Evolutionary conservation across 2,797 vertebrate genomes (phyloP).

Genomic region (Potorous gilbertii): DNA sequence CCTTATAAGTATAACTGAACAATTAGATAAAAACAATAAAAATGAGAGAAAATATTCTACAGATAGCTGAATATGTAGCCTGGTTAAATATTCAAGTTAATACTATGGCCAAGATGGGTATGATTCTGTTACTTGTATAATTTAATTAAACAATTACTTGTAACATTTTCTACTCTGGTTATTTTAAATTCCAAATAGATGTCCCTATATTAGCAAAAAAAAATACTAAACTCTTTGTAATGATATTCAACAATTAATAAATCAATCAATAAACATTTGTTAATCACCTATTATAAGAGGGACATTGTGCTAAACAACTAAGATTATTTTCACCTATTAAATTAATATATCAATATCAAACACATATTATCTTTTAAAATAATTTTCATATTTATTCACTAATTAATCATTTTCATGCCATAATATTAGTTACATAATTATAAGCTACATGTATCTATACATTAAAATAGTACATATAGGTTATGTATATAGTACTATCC

Average conservation of each 20-base stretch:
- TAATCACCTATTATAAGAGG: not conserved
- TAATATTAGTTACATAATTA: not conserved
- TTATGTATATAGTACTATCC: not conserved
- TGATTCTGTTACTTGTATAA: constrained; percentile 4
- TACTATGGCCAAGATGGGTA: not conserved
- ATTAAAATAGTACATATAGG: not conserved
- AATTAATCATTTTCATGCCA: not conserved
- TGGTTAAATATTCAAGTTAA: constrained; percentile 40
- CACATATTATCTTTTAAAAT: constrained; percentile 25
- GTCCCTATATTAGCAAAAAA: constrained; percentile 31
- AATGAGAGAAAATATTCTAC: constrained; percentile 1
- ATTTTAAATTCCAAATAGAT: not conserved
- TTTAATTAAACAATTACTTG: constrained; percentile 37
- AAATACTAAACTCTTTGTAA: constrained; percentile 40
- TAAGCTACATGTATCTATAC: not conserved
- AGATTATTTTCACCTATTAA: constrained; percentile 3
- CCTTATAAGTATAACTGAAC: constrained; percentile 13
- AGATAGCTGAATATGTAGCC: constrained; percentile 33
- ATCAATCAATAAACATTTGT: not conserved
- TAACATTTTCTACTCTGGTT: constrained; percentile 10
- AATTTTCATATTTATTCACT: not conserved
- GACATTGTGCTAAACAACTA: not conserved
- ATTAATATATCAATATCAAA: constrained; percentile 2
- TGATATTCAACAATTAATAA: not conserved
- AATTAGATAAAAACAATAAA: constrained; percentile 3